Evolutionary conservation across 2,113 vertebrate species (phyloP).

Genomic region (Perca flavescens): DNA sequence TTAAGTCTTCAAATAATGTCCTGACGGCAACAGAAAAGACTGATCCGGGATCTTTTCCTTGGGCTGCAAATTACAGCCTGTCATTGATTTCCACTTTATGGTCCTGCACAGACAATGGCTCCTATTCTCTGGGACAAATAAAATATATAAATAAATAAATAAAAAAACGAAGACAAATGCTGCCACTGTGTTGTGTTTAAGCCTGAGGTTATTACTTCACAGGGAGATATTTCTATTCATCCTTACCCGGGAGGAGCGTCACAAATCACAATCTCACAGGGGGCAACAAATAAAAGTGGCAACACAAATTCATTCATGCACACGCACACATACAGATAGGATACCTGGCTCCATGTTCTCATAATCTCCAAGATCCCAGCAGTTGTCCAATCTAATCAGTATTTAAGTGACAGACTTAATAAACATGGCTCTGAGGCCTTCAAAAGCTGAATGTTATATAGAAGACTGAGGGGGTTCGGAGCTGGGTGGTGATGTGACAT

Average conservation of each 20-base stretch:
- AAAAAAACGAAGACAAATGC: constrained; percentile 68
- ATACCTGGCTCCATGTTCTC: constrained; percentile 33
- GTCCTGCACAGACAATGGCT: constrained; percentile 54
- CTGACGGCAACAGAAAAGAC: constrained; percentile 47
- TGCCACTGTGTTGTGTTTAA: constrained; percentile 57
- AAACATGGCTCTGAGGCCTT: constrained; percentile 38
- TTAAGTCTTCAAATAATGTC: constrained; percentile 31
- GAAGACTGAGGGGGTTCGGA: constrained; percentile 8
- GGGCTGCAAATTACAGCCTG: constrained; percentile 62
- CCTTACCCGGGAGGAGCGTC: constrained; percentile 42
- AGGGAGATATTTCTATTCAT: constrained; percentile 64
- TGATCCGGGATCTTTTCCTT: constrained; percentile 64
- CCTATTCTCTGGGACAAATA: constrained; percentile 53
- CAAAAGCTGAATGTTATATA: constrained; percentile 21
- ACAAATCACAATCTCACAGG: constrained; percentile 63
- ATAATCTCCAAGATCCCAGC: constrained; percentile 43
- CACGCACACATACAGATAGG: constrained; percentile 30
- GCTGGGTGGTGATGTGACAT: constrained; percentile 18
- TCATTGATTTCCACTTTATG: constrained; percentile 79
- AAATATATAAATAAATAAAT: constrained; percentile 61
- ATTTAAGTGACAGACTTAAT: constrained; percentile 74
- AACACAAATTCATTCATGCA: constrained; percentile 49
- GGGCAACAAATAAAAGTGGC: constrained; percentile 45
- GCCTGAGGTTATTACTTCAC: constrained; percentile 62
- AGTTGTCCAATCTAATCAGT: constrained; percentile 66